Evolutionary conservation across 2,113 vertebrate genomes (phyloP), one percentile per base, ranked within the genome.

Genomic region (Oxyruncus cristatus): DNA sequence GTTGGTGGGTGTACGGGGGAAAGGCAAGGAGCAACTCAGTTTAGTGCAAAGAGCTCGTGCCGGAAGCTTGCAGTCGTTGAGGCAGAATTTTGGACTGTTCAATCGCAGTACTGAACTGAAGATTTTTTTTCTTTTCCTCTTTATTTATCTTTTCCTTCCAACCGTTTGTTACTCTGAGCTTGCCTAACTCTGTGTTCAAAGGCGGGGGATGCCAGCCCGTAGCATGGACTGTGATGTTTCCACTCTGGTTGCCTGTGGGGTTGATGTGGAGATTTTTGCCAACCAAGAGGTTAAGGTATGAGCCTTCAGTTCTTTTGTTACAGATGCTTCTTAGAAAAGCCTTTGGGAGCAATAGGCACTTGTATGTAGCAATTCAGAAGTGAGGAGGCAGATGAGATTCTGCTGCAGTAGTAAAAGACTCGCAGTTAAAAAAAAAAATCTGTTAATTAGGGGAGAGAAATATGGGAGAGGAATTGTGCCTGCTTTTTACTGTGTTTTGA

Each of bases 251-350:
- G 98, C 98, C 97, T 99, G 98, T 71, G 96, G 97, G 97, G 98
- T 98, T 90, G 98, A 99, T 63, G 97, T 98, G 79, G 98, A 99
- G 97, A 93, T 99, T 97, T 99, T 99, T 97, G 98, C 98, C 97
- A 98, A 87, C 96, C 98, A 97, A 87, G 98, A 98, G 96, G 97
- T 98, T 94, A 98, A 99, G 98, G 98, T 99, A 99, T 74, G 98
- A 83, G 28, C 89, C 90, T 93, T 68, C 73, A 20, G 17, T 96
- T 84, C 63, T 89, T 93, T 95, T 96, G 71, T 93, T 92, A 47
- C 79, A 5, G 62, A 73, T 77, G 70, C 81, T 95, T 82, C 82
- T 91, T 63, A 84, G 56, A 79, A 96, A 93, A 97, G 58, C 93
- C 85, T 95, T 74, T 66, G 92, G 77, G 95, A 86, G 84, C 84